Percentiles rank a stretch among this genome's conserved stretches.
Conservation (phyloP, 2,888 invertebrate genomes). For the Ichneumoninae sp. region DNA sequence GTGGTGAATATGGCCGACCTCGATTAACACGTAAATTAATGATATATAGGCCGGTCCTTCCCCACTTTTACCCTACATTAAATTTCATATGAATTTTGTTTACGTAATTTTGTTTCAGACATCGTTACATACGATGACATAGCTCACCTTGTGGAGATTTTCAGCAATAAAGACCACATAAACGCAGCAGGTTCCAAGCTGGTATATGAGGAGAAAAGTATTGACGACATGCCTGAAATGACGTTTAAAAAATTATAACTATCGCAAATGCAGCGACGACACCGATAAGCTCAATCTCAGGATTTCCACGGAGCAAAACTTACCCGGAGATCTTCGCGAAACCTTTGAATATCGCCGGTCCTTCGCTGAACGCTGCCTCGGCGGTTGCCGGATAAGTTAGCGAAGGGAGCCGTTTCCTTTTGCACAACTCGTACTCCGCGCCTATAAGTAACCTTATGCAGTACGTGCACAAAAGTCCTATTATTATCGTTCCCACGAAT, state of each 20-base stretch:
- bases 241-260: not conserved
- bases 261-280: not conserved
- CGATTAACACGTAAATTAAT: too few species aligned
- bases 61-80: too few species aligned
- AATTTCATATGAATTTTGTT: too few species aligned
- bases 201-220: slow-evolving; percentile 92
- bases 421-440: slow-evolving; percentile 86
- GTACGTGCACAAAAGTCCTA: slow-evolving; percentile 96
- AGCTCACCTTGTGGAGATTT: slow-evolving; percentile 89
- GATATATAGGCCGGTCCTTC: too few species aligned
- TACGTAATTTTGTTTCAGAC: too few species aligned
- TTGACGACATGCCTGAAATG: slow-evolving; percentile 89
- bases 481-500: slow-evolving; percentile 90
- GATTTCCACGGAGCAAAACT: slow-evolving; percentile 31
- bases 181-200: slow-evolving; percentile 98
- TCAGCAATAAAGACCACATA: slow-evolving; percentile 97
- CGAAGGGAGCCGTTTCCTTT: slow-evolving; percentile 85
- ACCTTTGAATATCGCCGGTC: slow-evolving; percentile 86
- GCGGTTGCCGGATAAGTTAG: slow-evolving; percentile 93
- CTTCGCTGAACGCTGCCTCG: slow-evolving; percentile 91
- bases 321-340: slow-evolving; percentile 88
- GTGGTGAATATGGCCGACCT: too few species aligned
- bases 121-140: not conserved
- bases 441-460: slow-evolving; percentile 95
- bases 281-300: not conserved